Conservation (phyloP, 2,113 vertebrate species). For the Phylloscopus whistleri region DNA sequence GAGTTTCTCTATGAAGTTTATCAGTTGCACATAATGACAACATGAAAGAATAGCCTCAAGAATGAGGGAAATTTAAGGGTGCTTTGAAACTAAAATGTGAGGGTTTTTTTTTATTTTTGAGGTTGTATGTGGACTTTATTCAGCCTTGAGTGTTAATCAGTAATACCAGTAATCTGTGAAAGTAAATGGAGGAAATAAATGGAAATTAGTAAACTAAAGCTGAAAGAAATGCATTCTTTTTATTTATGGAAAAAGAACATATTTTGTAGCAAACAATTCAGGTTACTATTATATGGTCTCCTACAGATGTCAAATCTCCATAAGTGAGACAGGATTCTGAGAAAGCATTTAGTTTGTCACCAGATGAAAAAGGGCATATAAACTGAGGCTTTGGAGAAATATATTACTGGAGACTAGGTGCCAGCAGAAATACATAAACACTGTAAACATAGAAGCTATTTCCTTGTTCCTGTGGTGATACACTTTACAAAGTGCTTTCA, state of each 20-base stretch:
- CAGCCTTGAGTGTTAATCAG: background rate
- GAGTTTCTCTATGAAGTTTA: background rate
- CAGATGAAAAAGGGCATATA: background rate
- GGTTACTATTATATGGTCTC: background rate
- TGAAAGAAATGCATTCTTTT: background rate
- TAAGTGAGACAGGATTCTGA: background rate
- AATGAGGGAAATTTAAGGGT: background rate
- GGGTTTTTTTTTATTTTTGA: background rate
- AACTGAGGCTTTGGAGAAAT: background rate
- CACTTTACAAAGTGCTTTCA: slow-evolving; percentile 10
- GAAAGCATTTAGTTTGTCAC: background rate
- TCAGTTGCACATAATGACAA: background rate
- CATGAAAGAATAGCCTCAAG: background rate
- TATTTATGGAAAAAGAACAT: background rate
- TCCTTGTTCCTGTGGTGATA: slow-evolving; percentile 6
- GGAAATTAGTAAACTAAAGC: background rate
- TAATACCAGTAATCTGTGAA: background rate
- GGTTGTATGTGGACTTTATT: background rate
- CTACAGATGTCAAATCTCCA: background rate
- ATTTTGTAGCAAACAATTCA: background rate
- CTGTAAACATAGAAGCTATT: slow-evolving; percentile 2
- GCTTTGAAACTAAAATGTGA: background rate
- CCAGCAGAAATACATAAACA: background rate
- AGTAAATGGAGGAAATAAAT: background rate
- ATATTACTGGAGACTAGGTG: background rate